phyloP scores from a whole-genome alignment of 2,888 invertebrate genomes.

The Lacanobia oleracea region DNA sequence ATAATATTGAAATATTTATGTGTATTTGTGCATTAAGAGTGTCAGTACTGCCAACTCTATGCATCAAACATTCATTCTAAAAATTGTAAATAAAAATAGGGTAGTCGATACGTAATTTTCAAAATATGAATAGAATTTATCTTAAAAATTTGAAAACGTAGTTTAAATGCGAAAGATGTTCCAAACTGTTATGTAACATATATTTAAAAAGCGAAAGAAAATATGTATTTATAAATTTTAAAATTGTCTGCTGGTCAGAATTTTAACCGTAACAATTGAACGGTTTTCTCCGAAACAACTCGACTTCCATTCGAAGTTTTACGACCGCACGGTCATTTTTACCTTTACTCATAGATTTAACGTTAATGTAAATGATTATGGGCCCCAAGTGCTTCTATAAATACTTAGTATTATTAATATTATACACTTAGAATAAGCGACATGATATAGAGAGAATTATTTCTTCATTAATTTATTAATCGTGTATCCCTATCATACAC shows the following conservation, averaged over 20 bases:
- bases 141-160: constrained; percentile 51
- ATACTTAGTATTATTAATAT: constrained; percentile 63
- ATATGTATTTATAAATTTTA: constrained; percentile 56
- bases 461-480: background rate
- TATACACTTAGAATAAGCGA: constrained; percentile 49
- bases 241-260: constrained; percentile 83
- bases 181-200: constrained; percentile 39
- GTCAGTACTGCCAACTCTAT: constrained; percentile 57
- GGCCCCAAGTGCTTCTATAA: constrained; percentile 75
- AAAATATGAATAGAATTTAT: constrained; percentile 55
- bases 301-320: constrained; percentile 77
- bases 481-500: too few relatives aligned
- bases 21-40: constrained; percentile 24
- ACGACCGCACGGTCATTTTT: constrained; percentile 76
- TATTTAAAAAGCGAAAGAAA: constrained; percentile 48
- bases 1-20: constrained; percentile 27
- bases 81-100: constrained; percentile 64
- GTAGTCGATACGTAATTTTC: constrained; percentile 53
- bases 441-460: constrained; percentile 42
- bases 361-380: constrained; percentile 68
- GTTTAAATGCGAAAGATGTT: constrained; percentile 40
- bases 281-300: constrained; percentile 69
- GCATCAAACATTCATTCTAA: constrained; percentile 50
- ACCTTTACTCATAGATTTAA: constrained; percentile 63
- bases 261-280: constrained; percentile 54